Base-by-base conservation (phyloP, 2,888 invertebrate species). In the Lepeophtheirus nordmannii region DNA sequence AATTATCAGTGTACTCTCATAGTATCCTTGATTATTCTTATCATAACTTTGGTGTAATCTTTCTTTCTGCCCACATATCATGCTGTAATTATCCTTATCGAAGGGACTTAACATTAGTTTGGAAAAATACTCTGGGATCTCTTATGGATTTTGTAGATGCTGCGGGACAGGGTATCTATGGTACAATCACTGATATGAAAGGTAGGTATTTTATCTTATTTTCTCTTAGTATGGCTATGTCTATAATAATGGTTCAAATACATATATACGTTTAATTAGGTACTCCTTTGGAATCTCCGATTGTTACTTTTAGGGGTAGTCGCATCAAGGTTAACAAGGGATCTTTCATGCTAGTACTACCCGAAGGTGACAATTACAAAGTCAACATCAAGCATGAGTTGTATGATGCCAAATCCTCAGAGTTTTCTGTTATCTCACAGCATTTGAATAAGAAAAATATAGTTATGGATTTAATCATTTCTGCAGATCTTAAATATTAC, bases 61-160 rank as follows among this genome's bases (percentile, higher is more conserved):
- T 61, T 58, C 22, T 86, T 62, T 83, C 85, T 0, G 80, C 84
- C 5, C 85, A 87, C 20, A 74, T 91, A 37, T 84, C 84, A 66
- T 91, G 91, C 72, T 91, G 91, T 73, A 85, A 85, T 71, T 87
- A 87, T 81, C 90, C 91, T 0, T 72, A 75, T 0, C 79, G 82
- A n/a, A 75, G 73, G 0, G 79, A 82, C 60, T 79, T 89, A n/a
- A 83, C 82, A 0, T 79, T 79, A 69, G 80, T 86, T 10, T 89
- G 88, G 87, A 80, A 83, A 70, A 81, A 83, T 68, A 83, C 84
- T 72, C 72, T 75, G 67, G 71, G 72, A 11, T 71, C 77, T 7
- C 63, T 78, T 23, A 67, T 75, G 39, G 30, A 68, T 17, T 70
- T 70, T 68, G 59, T 70, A 10, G 68, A 69, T 46, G 65, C 70